phyloP scores from a whole-genome alignment of 2,797 vertebrate genomes.

The Alcedo atthis region DNA sequence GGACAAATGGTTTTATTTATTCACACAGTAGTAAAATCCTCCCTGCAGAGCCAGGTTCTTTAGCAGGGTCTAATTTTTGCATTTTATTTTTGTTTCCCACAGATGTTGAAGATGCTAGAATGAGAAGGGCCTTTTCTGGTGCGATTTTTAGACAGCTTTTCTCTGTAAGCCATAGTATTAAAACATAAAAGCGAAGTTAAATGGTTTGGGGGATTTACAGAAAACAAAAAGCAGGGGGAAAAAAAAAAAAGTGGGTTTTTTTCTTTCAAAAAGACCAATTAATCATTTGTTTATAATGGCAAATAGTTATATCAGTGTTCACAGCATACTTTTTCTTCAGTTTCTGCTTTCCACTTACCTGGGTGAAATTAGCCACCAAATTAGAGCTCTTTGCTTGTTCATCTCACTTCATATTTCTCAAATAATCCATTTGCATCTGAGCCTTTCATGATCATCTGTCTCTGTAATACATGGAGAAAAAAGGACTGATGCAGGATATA shows the following conservation, averaged over 20 bases:
- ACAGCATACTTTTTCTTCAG: not conserved
- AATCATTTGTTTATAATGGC: not conserved
- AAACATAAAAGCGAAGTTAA: not conserved
- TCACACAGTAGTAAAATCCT: slow-evolving; percentile 40
- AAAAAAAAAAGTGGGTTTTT: not conserved
- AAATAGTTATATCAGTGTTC: not conserved
- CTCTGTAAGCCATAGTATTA: not conserved
- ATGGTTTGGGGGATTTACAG: not conserved
- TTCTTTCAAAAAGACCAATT: not conserved
- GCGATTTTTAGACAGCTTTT: not conserved
- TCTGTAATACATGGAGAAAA: not conserved
- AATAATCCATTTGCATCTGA: not conserved
- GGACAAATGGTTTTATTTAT: slow-evolving; percentile 56
- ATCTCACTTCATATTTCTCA: not conserved
- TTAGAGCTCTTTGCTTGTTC: not conserved
- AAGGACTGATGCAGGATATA: not conserved
- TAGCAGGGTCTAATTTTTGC: slow-evolving; percentile 1
- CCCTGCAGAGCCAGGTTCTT: slow-evolving; percentile 24
- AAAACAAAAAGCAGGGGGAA: not conserved
- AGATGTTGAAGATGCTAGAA: slow-evolving; percentile 10
- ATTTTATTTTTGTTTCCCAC: slow-evolving; percentile 45
- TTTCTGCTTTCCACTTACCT: not conserved
- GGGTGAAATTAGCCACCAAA: not conserved
- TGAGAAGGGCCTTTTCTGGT: not conserved
- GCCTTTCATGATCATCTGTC: not conserved